Evolutionary conservation across 2,113 vertebrate species (phyloP), one percentile per base, ranked within the genome.

Genomic region (Bambusicola thoracicus): DNA sequence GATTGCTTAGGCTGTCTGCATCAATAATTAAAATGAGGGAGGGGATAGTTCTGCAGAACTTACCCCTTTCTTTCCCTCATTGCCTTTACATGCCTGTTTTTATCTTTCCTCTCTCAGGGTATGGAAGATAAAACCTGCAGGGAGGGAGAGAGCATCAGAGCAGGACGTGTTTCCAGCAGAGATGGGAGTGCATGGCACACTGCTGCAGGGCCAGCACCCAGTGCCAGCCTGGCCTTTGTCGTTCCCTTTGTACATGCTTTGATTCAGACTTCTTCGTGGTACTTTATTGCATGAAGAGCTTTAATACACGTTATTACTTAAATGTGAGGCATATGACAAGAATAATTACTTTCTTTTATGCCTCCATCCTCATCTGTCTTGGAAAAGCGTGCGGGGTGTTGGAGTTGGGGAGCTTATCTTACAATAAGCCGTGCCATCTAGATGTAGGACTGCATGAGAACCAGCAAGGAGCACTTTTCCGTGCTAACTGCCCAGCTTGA

Each of bases 1-100:
- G 85, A 93, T 97, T 93, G 93, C 95, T 97, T 95, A 94, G 94
- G 41, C 87, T 90, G 80, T 95, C 93, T 97, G 95, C 93, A 95
- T 96, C 94, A 95, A 93, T 97, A 96, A 97, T 96, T 96, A 97
- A 97, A 96, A 66, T 41, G 46, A 93, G 36, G 90, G 80, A 92
- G 88, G 93, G 81, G 77, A 76, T 86, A 85, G 0, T 69, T 78
- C 84, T 66, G 75, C 65, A 70, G 84, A 66, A 30, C n/a, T 48
- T 38, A 25, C 56, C 70, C 30, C 89, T 81, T 91, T 81, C 58
- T 72, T 83, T 70, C 74, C 63, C 74, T 68, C 65, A 41, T 95
- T 51, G 25, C 75, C 89, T 80, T 63, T n/a, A 16, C 66, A 24
- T 81, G 78, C 36, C 83, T 87, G 8, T 89, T 93, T 92, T 70